Evolutionary conservation across 2,113 vertebrate genomes (phyloP), one percentile per base, ranked within the genome.

Genomic region (Eira barbara): DNA sequence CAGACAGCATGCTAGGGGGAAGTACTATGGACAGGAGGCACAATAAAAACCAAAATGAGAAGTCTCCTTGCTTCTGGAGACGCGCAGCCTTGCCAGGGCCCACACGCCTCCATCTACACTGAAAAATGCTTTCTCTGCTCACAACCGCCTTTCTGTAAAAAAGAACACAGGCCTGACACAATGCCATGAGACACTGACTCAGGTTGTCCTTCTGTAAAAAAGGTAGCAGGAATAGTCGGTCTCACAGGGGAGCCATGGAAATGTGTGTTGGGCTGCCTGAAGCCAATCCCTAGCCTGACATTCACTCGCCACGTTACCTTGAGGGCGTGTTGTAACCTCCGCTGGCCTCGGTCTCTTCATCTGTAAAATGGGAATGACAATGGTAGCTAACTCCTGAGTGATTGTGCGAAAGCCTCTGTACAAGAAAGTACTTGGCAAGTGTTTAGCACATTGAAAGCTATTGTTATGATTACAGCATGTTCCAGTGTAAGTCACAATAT

Each of bases 381-480:
- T 7, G n/a, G 73, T 52, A 11, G 47, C 82, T 21, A 36, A 76
- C 39, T 82, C 74, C 21, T 39, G 31, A 55, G n/a, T 18, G 11
- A 52, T 0, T 18, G 3, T 3, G 57, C 39, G n/a, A 52, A 89
- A 65, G 9, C 7, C 34, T 2, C 12, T 15, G 23, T n/a, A 52
- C 42, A 65, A 67, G 27, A 59, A 73, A 73, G 76, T 14, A 34
- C 55, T 71, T 14, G 23, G 36, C 31, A 4, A 25, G 14, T 0
- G 36, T 27, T 18, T 47, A 29, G 21, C 5, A 0, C 79, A 4
- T 7, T 0, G 0, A 14, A 59, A 83, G 36, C 18, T 45, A 1
- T 9, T 1, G 29, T 47, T 45, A 25, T 0, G 18, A 31, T 34
- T 0, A 27, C 6, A 0, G 47, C 29, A 5, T 0, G 27, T 45